Base-by-base conservation (phyloP, 1,140 invertebrate species). In the Vanessa tameamea region DNA sequence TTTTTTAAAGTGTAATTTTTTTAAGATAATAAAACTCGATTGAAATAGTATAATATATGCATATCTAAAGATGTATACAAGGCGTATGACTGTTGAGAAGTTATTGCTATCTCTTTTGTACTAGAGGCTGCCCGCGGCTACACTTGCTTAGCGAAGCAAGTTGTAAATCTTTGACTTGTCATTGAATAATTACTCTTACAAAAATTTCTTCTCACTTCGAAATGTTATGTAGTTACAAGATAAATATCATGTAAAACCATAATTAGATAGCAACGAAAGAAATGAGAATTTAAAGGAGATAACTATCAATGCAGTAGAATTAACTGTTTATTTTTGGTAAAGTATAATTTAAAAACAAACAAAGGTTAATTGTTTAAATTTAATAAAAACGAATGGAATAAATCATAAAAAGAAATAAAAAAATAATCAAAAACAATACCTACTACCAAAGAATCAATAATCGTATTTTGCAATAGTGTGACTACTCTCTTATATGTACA, bases 111-210 rank as follows among this genome's bases (percentile, higher is more conserved):
- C 57, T 59, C 57, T 59, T 43, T 43, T 9, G n/a, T 31, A 59
- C 57, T 26, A 59, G 23, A 31, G 14, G 14, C 5, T 26, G 48
- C 64, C 64, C 48, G 50, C 47, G 64, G 64, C 64, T 59, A 59
- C 23, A 31, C 23, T 14, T 31, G 23, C 57, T 59, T 59, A 59
- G 23, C 23, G 9, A 31, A 37, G 23, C 48, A 51, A 15, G 12
- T 31, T n/a, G 11, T 59, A 15, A 13, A 26, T 11, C 23, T 55
- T 55, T 20, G 51, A 59, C 20, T 59, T 59, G 57, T 59, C 57
- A 59, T 59, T 59, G 57, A 59, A 59, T 59, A 59, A 59, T 59
- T 59, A 59, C 57, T 3, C 20, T 59, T 8, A 31, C 23, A 26
- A 26, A 26, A 59, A 31, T 20, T 37, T 4, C 23, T 31, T 59